phyloP scores from a whole-genome alignment of 1,140 invertebrate species.

The Sinonovacula constricta region DNA sequence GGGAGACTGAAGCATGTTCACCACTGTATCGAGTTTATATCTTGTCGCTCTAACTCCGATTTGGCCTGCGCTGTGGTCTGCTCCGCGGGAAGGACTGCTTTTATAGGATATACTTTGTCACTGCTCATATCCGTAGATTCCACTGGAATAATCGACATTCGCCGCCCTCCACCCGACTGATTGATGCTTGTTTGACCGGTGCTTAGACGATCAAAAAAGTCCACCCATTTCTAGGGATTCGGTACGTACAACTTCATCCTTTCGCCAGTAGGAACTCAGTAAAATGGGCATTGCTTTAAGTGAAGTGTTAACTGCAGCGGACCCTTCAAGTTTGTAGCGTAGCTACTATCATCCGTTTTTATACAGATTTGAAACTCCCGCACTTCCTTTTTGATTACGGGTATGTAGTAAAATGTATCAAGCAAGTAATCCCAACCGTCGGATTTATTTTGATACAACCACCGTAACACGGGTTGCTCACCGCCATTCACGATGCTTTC shows the following conservation, averaged over 20 bases:
- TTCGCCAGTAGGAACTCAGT: no score
- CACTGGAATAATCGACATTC: background rate
- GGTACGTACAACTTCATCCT: slow-evolving; percentile 7
- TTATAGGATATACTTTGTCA: background rate
- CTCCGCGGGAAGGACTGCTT: background rate
- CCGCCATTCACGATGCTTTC: slow-evolving; percentile 33
- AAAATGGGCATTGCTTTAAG: slow-evolving; percentile 33
- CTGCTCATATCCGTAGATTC: background rate
- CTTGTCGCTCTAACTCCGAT: background rate
- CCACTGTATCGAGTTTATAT: background rate
- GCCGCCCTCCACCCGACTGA: background rate
- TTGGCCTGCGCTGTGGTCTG: background rate
- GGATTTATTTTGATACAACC: slow-evolving; percentile 21
- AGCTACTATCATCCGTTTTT: slow-evolving; percentile 10
- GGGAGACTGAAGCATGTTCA: background rate
- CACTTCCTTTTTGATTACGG: slow-evolving; percentile 25
- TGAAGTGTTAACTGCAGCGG: slow-evolving; percentile 26
- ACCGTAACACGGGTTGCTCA: slow-evolving; percentile 27
- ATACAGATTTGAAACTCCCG: slow-evolving; percentile 29
- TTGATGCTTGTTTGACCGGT: background rate
- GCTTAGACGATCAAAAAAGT: background rate
- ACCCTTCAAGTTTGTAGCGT: slow-evolving; percentile 1
- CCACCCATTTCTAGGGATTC: slow-evolving; percentile 23
- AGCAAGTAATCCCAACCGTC: slow-evolving; percentile 22
- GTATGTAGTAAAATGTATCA: slow-evolving; percentile 25